These are phyloP conservation scores for Dromiciops gliroides DNA, from an alignment of 2,113 vertebrate genomes.

Conservation along the genomic window DNA sequence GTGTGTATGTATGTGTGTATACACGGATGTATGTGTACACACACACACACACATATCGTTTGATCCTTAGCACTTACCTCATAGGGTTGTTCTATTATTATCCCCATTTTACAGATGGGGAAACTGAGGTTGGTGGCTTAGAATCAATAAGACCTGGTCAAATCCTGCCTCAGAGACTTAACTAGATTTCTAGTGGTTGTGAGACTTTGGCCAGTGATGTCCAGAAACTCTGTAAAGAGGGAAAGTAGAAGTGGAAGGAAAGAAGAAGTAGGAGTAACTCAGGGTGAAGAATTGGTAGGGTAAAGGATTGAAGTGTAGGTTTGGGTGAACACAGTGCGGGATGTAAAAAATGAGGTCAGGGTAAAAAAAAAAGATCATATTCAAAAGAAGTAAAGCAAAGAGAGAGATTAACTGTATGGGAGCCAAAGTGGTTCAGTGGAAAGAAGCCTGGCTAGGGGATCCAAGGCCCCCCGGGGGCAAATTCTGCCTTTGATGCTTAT, in stretches of 20 bases:
- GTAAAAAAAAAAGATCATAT: too few relatives aligned
- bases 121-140: neutral
- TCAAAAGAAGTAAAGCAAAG: neutral
- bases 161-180: neutral
- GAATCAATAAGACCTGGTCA: neutral
- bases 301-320: neutral
- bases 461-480: neutral
- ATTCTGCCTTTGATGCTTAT: neutral
- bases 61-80: too few relatives aligned
- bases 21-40: too few relatives aligned
- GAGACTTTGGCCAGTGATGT: neutral
- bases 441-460: neutral
- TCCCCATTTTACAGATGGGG: neutral
- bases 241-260: neutral
- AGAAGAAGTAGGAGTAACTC: neutral
- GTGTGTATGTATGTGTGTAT: too few relatives aligned
- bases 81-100: neutral
- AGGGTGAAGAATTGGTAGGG: neutral
- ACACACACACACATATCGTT: too few relatives aligned
- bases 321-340: neutral
- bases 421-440: neutral
- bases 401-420: neutral
- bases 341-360: neutral
- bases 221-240: neutral
- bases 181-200: neutral